Conservation (phyloP, 2,113 vertebrate species). For the Sceloporus undulatus region DNA sequence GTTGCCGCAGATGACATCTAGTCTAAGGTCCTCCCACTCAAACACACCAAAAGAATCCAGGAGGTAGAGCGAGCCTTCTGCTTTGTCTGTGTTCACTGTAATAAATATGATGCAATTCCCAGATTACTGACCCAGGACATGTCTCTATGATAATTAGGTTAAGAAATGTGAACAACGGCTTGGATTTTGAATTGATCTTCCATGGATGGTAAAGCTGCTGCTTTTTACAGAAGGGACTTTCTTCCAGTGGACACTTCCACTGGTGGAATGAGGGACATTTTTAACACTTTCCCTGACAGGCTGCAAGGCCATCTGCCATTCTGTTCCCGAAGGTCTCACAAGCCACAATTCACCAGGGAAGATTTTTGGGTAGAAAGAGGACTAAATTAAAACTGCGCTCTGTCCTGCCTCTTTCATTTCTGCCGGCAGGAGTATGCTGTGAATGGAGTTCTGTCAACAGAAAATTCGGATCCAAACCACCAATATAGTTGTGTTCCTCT, state of each 20-base stretch:
- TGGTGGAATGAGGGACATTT: background rate
- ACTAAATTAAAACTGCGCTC: background rate
- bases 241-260: background rate
- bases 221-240: background rate
- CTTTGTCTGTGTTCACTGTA: background rate
- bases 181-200: background rate
- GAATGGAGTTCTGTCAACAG: background rate
- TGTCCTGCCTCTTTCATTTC: background rate
- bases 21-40: background rate
- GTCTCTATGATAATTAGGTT: background rate
- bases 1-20: background rate
- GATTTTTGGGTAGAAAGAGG: background rate
- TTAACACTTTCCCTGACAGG: too few relatives aligned
- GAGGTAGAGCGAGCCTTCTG: conserved; percentile 12
- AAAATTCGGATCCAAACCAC: background rate
- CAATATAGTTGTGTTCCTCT: background rate
- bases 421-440: background rate
- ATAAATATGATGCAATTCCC: background rate
- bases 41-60: background rate
- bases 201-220: background rate
- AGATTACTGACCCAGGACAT: background rate
- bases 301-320: background rate
- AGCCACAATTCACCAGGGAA: background rate
- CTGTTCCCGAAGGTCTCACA: background rate
- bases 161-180: conserved; percentile 33